Evolutionary conservation across 2,888 invertebrate genomes (phyloP).

Genomic region (Drosophila nr. fundita): DNA sequence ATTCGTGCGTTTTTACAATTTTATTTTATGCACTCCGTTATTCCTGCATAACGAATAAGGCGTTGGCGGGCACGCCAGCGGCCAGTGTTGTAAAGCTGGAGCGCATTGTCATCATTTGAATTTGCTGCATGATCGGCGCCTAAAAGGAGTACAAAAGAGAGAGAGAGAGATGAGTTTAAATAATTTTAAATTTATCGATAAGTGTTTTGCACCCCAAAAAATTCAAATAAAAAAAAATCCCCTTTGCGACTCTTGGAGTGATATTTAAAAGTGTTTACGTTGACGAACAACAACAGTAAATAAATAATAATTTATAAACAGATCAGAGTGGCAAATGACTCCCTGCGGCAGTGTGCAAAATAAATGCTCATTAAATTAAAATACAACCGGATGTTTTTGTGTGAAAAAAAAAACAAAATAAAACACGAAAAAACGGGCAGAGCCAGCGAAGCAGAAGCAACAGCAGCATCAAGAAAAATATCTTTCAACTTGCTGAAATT

Average conservation of each 20-base stretch:
- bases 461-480: conserved; percentile 43
- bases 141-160: conserved; percentile 11
- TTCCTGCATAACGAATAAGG: conserved; percentile 39
- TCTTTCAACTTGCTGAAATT: conserved; percentile 61
- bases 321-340: conserved; percentile 33
- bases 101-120: conserved; percentile 29
- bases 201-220: background rate
- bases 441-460: conserved; percentile 47
- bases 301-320: conserved; percentile 60
- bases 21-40: conserved; percentile 44
- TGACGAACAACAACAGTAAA: conserved; percentile 43
- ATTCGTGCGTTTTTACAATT: conserved; percentile 41
- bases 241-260: background rate
- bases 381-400: conserved; percentile 82
- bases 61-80: conserved; percentile 19
- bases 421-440: conserved; percentile 36
- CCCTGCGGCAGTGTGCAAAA: conserved; percentile 52
- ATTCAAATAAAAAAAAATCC: background rate
- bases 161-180: conserved; percentile 17
- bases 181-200: conserved; percentile 9
- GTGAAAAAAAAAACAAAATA: conserved; percentile 46
- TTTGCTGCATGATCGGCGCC: conserved; percentile 29
- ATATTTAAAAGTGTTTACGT: conserved; percentile 29
- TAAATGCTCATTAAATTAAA: conserved; percentile 80
- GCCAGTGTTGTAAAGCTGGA: conserved; percentile 49